Base-by-base conservation (phyloP, 2,888 invertebrate species). In the Eupelmus urozonus region DNA sequence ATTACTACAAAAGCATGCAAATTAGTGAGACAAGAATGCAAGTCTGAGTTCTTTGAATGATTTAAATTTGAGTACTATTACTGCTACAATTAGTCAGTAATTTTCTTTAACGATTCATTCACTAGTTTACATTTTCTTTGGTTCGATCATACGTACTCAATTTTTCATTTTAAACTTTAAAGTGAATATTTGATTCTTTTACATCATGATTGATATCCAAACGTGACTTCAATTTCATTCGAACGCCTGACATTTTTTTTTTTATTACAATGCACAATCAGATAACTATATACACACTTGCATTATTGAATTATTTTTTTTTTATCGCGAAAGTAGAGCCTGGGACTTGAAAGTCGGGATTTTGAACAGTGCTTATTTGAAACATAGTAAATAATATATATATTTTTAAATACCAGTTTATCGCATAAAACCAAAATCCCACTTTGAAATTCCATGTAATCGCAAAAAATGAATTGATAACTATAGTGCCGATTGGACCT, bases 1-100 rank as follows among this genome's bases (percentile, higher is more conserved):
- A n/a, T n/a, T n/a, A n/a, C n/a, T n/a, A n/a, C n/a, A n/a, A n/a
- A 25, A 27, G 73, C 73, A 78, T 69, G 78, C 57, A 16, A 53
- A 23, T 73, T 57, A 70, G 42, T 27, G 16, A 34, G 20, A 69
- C 1, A 29, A 65, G 45, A 70, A 70, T 13, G 45, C 67, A 71
- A 40, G 29, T 57, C 57, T n/a, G 25, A 51, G 49, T 59, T 66
- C 34, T 3, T 7, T 27, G 29, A 67, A 75, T 75, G 60, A 42
- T 45, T 67, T 42, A 9, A 62, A 62, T 42, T 20, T 57, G 25
- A 63, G 11, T 63, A 40, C 11, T 34, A 13, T 42, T 59, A 59
- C 3, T 57, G 23, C 53, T 42, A 20, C 65, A 29, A 5, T 42
- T 55, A 59, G 49, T 59, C 25, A 42, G 34, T 34, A 34, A 49